Base-by-base conservation (phyloP, 2,888 invertebrate species). In the Mythimna pallens region DNA sequence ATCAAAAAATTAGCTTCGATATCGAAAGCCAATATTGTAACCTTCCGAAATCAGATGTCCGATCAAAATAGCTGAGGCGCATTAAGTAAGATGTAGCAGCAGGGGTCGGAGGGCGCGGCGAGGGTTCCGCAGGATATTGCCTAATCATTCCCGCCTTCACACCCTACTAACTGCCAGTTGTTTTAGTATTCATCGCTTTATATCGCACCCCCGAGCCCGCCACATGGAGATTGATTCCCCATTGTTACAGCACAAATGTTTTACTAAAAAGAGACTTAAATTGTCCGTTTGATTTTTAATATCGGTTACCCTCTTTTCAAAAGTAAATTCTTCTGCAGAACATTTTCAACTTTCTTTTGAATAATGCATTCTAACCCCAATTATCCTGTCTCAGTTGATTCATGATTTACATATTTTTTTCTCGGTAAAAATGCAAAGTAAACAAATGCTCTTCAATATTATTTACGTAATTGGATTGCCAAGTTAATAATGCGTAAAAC, bases 401-500 rank as follows among this genome's bases (percentile, higher is more conserved):
- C 71, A 76, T 71, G 64, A 82, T 72, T 81, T 71, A 83, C 76
- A 82, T 85, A 67, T 78, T 68, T 78, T 52, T 84, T 86, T 78
- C 34, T 78, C 59, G 55, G 80, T 71, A 84, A 80, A 84, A 74
- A 78, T 83, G 68, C 70, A 83, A 70, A 72, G 70, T 62, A 81
- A 76, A 86, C 83, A 87, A 88, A 87, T 89, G 88, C 88, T 90
- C 90, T 89, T 92, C 90, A 90, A 92, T 91, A 88, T 92, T 91
- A 93, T 93, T 93, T 92, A 91, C 91, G 92, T 95, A 95, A 96
- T 96, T 96, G 95, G 85, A 94, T 95, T 94, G 96, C 91, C 91
- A 90, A 93, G 92, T 94, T 95, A 96, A 96, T 95, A 95, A 95
- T 93, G 94, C 95, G 95, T 94, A 93, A 95, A 95, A 96, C 95